Evolutionary conservation across 2,888 invertebrate genomes (phyloP).

Genomic region (Acanthosoma haemorrhoidale): DNA sequence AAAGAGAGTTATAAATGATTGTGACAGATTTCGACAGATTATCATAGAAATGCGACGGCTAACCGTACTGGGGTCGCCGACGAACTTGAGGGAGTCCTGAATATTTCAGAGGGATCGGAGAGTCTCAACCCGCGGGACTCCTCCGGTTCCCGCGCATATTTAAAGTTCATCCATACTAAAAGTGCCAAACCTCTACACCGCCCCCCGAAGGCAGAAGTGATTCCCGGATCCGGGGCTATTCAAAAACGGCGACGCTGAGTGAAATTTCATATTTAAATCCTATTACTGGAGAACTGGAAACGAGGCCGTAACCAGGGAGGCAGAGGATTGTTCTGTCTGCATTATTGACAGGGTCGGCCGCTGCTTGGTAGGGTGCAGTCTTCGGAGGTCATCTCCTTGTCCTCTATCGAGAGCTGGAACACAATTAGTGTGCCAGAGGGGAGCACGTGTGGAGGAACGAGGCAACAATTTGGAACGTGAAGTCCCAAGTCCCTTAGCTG

Average conservation of each 20-base stretch:
- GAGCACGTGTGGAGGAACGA: no score
- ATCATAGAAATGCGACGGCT: no score
- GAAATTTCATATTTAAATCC: slow-evolving; percentile 14
- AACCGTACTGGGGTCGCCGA: no score
- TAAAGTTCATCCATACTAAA: slow-evolving; percentile 31
- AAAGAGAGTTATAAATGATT: no score
- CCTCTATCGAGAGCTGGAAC: no score
- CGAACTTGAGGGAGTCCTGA: no score
- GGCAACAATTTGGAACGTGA: no score
- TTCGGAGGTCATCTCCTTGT: no score
- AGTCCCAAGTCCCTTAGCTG: no score
- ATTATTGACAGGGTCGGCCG: not conserved
- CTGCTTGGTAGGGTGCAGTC: no score
- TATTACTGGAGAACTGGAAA: slow-evolving; percentile 5
- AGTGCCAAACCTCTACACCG: not conserved
- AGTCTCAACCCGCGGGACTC: not conserved
- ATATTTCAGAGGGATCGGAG: not conserved
- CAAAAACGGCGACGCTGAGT: not conserved
- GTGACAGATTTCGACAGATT: no score
- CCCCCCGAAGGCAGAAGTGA: not conserved
- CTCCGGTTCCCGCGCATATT: slow-evolving; percentile 16
- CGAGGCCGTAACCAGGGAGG: slow-evolving; percentile 21
- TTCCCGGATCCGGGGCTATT: not conserved
- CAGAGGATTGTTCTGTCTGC: slow-evolving; percentile 25
- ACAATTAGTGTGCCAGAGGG: no score